Base-by-base conservation (phyloP, 2,888 invertebrate genomes). In the Timandra comae region DNA sequence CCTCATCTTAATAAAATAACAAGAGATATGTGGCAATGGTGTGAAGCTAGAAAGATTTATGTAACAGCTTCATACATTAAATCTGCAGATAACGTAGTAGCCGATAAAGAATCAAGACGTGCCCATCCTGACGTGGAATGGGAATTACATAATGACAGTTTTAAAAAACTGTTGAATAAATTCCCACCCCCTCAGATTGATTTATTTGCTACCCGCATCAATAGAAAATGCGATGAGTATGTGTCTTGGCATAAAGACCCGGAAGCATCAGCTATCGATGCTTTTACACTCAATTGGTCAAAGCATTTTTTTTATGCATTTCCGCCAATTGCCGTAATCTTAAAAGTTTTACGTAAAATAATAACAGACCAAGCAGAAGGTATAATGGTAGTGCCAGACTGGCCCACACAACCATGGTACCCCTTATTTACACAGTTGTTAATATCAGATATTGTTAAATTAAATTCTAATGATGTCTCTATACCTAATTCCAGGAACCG, bases 11-110 rank as follows among this genome's bases (percentile, higher is more conserved):
- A 20, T 11, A 6, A 27, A 3, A 9, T 13, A 12, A 8, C 21
- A 3, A 20, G 12, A 9, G 27, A 19, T 4, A 31, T 46, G 16
- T 49, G 46, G 45, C 35, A 45, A 24, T 45, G 41, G 43, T 46
- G 46, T 27, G 42, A 47, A 36, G 7, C 20, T 7, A 13, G 35
- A 23, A 38, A 33, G 7, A 20, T 46, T 2, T 29, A 24, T 26
- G 16, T 47, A 3, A 35, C 31, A 32, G 47, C 43, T 4, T 40
- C 39, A 2, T 49, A 49, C 22, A 46, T 49, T 7, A 37, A 37
- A 10, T 38, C 41, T 2, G 12, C 8, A n/a, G 45, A 49, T n/a
- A 49, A 46, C 31, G 13, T 7, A 8, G 29, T 33, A 7, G 42
- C 46, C 6, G 44, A 44, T 20, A 7, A 8, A 2, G 40, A 45